Evolutionary conservation across 2,113 vertebrate species (phyloP), one percentile per base, ranked within the genome.

Genomic region (Ctenomys sociabilis): DNA sequence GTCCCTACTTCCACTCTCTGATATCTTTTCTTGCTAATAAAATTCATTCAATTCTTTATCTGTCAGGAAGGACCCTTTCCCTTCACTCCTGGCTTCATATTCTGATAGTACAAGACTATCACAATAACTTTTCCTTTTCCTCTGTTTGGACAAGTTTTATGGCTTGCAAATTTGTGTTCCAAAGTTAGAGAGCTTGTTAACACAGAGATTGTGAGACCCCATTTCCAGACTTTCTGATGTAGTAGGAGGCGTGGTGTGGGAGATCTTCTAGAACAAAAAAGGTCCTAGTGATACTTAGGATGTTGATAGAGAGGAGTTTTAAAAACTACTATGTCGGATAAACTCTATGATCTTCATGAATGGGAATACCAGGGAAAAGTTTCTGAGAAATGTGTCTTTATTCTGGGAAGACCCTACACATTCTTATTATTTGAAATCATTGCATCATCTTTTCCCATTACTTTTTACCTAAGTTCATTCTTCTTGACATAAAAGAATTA

Each of bases 371-470:
- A 63, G 14, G 37, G 21, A 37, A 37, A 87, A 17, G 5, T 54
- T 84, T 87, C 10, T 94, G 66, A 19, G n/a, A 91, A 96, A 59
- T 72, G 16, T 64, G 78, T 92, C 43, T 54, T 72, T 45, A 72
- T 12, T 82, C 12, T 89, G 54, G 17, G 64, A 64, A 89, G 11
- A 52, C 5, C 75, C 26, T 30, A 32, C 4, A 17, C 85, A 85
- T 96, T 2, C 28, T 61, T 80, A 66, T 35, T 93, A 63, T 88
- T 95, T 88, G 49, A 91, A 91, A 88, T 85, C 7, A 63, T 82
- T 70, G 81, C 49, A 45, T 30, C 28, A 37, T 84, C 13, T 14
- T 80, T 3, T 94, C 86, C 21, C 72, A 7, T 77, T 96, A 81
- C 12, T 64, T 70, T 93, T 22, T 6, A 61, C 49, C 49, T 26